These are phyloP conservation scores for Aurelia aurita complex sp. Pacific DNA, from an alignment of 30 jellyfish, hydroid and myxozoan genomes.

Conservation along the genomic window DNA sequence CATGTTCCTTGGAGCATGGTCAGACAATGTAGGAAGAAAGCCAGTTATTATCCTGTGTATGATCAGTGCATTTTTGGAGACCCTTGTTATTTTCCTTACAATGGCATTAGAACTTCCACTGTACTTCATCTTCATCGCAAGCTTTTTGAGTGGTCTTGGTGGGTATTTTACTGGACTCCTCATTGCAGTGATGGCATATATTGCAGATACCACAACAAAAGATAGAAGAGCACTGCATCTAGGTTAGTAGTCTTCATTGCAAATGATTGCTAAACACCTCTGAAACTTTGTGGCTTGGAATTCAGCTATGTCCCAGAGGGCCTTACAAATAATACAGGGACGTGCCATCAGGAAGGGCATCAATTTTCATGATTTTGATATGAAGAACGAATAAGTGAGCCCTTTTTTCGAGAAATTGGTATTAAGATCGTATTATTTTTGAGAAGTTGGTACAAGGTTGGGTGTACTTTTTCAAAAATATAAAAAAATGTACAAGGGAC, in stretches of 20 bases:
- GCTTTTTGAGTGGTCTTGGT: constrained; percentile 80
- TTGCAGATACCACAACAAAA: constrained; percentile 77
- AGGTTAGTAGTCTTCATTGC: constrained; percentile 45
- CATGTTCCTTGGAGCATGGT: constrained; percentile 70
- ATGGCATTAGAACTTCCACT: constrained; percentile 73
- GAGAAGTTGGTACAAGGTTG: no score
- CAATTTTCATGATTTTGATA: no score
- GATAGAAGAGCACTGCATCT: constrained; percentile 67
- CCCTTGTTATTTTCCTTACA: constrained; percentile 21
- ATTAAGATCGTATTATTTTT: no score
- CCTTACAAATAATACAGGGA: no score
- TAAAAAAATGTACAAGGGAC: no score
- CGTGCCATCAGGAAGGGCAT: no score
- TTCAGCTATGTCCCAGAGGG: no score
- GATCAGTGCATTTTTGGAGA: constrained; percentile 53
- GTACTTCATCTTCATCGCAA: constrained; percentile 49
- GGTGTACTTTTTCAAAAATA: no score
- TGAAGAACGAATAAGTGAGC: no score
- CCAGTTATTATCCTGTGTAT: constrained; percentile 51
- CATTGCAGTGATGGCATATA: constrained; percentile 61
- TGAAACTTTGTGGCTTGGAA: not conserved
- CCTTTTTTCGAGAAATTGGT: no score
- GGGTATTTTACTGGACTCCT: constrained; percentile 72
- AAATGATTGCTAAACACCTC: not conserved
- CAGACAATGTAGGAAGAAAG: constrained; percentile 88